Evolutionary conservation across 2,113 vertebrate species (phyloP).

Genomic region (Cynoglossus semilaevis): DNA sequence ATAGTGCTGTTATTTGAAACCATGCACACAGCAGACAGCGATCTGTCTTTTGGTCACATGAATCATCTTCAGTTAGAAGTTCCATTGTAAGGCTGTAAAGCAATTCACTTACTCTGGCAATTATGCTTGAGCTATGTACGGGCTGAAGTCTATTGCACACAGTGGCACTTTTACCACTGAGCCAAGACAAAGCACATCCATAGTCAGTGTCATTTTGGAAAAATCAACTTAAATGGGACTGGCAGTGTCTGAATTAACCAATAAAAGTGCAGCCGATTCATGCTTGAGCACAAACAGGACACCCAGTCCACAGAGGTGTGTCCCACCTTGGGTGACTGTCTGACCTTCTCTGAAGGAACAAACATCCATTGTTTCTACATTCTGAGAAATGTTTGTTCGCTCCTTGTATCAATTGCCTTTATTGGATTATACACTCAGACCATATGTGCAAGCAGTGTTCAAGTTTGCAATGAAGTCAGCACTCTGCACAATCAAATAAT

Average conservation of each 20-base stretch:
- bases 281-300: conserved; percentile 61
- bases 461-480: conserved; percentile 80
- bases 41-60: conserved; percentile 64
- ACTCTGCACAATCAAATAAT: conserved; percentile 76
- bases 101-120: conserved; percentile 45
- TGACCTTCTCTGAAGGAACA: conserved; percentile 65
- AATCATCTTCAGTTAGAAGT: conserved; percentile 50
- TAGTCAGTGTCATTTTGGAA: conserved; percentile 65
- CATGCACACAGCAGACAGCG: conserved; percentile 47
- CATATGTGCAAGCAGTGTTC: conserved; percentile 75
- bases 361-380: conserved; percentile 69
- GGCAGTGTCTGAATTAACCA: conserved; percentile 74
- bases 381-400: conserved; percentile 78
- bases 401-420: conserved; percentile 75
- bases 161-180: conserved; percentile 57
- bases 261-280: conserved; percentile 73
- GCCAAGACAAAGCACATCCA: conserved; percentile 63
- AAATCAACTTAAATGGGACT: conserved; percentile 73
- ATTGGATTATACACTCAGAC: conserved; percentile 79
- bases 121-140: conserved; percentile 34
- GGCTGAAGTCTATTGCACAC: conserved; percentile 22
- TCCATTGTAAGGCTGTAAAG: conserved; percentile 45
- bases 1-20: conserved; percentile 68
- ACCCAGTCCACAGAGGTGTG: conserved; percentile 62
- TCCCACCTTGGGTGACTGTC: conserved; percentile 66